Base-by-base conservation (phyloP, 2,113 vertebrate species). In the Polypterus senegalus region DNA sequence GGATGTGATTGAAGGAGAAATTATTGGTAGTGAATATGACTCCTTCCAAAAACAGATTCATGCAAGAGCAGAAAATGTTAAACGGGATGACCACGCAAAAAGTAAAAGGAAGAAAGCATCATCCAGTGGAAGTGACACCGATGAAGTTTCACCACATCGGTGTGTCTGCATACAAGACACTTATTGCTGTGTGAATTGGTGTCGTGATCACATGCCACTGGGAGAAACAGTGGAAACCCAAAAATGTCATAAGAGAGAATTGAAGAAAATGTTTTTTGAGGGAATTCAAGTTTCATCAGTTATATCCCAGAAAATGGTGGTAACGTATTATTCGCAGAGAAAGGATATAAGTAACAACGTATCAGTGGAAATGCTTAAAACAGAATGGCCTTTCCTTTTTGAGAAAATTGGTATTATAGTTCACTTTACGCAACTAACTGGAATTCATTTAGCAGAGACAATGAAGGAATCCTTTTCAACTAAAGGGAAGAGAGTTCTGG, bases 1-100 rank as follows among this genome's bases (percentile, higher is more conserved):
- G n/a, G n/a, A n/a, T n/a, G n/a, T n/a, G n/a, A n/a, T n/a, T n/a
- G n/a, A n/a, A n/a, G n/a, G n/a, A n/a, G n/a, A n/a, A n/a, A n/a
- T n/a, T n/a, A n/a, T n/a, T n/a, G 57, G 57, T 9, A 63, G 65
- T 49, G 59, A 61, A 44, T 64, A 66, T 70, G 68, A 64, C n/a
- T 70, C 60, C 11, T 11, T 65, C 10, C 49, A 47, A 9, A 65
- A 69, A 27, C 57, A 66, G 65, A 7, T 66, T 61, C 51, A 56
- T 8, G 49, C 48, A 44, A 61, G 66, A 63, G 58, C 27, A 3
- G 65, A 67, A 46, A 63, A 69, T 49, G 4, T 61, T 44, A 68
- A 54, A 47, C 58, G 60, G n/a, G 67, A 59, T 48, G 61, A 54
- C 11, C 65, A 11, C 58, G 60, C 11, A 10, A 49, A 63, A 60